These are phyloP conservation scores for Lithophane ornitopus DNA, from an alignment of 2,888 invertebrate species.

Conservation along the genomic window DNA sequence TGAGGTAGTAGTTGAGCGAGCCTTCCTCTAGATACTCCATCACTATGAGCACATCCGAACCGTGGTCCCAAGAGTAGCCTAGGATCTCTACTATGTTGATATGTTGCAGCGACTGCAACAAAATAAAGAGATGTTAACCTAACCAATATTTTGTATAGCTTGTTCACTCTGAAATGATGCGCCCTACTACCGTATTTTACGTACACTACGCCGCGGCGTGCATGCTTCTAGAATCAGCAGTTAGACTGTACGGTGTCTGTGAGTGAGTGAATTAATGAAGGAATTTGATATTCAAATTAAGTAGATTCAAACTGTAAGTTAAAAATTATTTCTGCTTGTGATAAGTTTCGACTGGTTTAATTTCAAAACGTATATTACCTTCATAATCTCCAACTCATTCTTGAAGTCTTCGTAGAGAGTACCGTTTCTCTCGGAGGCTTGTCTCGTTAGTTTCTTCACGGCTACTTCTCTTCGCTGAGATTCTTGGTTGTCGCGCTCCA, in stretches of 20 bases:
- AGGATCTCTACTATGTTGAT: slow-evolving; percentile 97
- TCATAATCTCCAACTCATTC: slow-evolving; percentile 97
- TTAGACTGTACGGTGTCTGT: background rate
- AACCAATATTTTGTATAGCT: background rate
- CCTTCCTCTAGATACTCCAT: slow-evolving; percentile 97
- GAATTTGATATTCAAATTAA: background rate
- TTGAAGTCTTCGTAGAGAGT: slow-evolving; percentile 93
- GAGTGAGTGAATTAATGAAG: background rate
- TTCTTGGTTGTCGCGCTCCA: slow-evolving; percentile 90
- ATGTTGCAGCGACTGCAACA: slow-evolving; percentile 93
- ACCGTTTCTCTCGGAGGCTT: slow-evolving; percentile 82
- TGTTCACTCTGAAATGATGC: too few relatives aligned
- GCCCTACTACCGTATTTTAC: too few relatives aligned
- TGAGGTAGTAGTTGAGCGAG: slow-evolving; percentile 95
- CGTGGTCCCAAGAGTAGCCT: slow-evolving; percentile 94
- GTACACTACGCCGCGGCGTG: too few relatives aligned
- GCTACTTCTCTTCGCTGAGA: slow-evolving; percentile 85
- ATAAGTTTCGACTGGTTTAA: background rate
- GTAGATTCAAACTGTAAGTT: background rate
- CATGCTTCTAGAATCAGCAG: background rate
- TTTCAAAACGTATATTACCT: slow-evolving; percentile 86
- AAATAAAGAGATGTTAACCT: slow-evolving; percentile 16
- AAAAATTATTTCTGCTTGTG: background rate
- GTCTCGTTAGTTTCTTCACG: slow-evolving; percentile 84
- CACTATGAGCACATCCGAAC: slow-evolving; percentile 94